Conservation (phyloP, 1,140 invertebrate species). For the Phocides pigmalion region DNA sequence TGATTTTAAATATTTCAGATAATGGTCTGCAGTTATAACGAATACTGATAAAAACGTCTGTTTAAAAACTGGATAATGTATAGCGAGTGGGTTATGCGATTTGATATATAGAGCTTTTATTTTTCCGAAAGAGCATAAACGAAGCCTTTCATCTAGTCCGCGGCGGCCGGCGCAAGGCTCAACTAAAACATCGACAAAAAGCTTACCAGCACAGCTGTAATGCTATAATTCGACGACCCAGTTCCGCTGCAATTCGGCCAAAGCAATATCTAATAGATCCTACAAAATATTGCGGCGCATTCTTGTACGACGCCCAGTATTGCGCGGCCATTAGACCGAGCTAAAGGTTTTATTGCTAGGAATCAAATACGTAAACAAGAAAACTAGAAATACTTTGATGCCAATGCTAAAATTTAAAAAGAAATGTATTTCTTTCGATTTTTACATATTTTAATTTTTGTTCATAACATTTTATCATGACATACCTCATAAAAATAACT, state of each 20-base stretch:
- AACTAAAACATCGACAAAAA: constrained; percentile 2
- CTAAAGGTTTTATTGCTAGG: background rate
- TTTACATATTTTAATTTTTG: too few species aligned
- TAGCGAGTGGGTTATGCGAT: too few species aligned
- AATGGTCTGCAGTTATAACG: too few species aligned
- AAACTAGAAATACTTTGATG: background rate
- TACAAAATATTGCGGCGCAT: constrained; percentile 22
- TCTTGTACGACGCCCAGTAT: constrained; percentile 11
- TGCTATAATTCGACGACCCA: constrained; percentile 23
- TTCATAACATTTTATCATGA: too few species aligned
- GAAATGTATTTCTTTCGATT: too few species aligned
- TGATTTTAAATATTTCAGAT: too few species aligned
- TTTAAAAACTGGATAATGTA: too few species aligned
- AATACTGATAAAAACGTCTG: too few species aligned
- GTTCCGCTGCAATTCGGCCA: constrained; percentile 25
- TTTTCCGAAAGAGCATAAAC: background rate
- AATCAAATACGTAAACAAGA: background rate
- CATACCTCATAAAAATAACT: too few species aligned
- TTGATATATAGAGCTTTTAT: too few species aligned
- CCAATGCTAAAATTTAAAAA: too few species aligned
- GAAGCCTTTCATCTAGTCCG: background rate
- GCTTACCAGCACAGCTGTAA: constrained; percentile 17
- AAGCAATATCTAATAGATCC: constrained; percentile 30
- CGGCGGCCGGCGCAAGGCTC: background rate
- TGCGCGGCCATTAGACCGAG: background rate